These are phyloP conservation scores for Notoglanidium macrostoma DNA, from an alignment of 2,797 vertebrate genomes.

Conservation along the genomic window DNA sequence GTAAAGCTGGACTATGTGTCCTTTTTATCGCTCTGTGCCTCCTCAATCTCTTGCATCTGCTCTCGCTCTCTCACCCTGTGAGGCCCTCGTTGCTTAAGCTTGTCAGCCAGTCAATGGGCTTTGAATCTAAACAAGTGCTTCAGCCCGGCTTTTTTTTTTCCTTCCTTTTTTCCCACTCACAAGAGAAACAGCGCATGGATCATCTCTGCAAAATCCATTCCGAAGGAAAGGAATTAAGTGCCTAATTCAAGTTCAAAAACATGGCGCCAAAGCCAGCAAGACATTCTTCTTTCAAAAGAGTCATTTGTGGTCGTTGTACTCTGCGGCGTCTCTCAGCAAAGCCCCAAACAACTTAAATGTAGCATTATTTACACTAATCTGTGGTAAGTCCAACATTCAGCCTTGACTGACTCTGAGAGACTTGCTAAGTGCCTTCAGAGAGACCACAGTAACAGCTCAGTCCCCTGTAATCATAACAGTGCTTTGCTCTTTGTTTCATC, in stretches of 20 bases:
- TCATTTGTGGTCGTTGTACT: constrained; percentile 21
- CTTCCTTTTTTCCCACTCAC: constrained; percentile 9
- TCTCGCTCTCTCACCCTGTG: constrained; percentile 61
- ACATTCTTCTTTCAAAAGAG: constrained; percentile 20
- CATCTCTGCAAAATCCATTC: constrained; percentile 33
- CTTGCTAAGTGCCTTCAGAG: constrained; percentile 34
- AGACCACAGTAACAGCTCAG: constrained; percentile 26
- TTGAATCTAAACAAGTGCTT: constrained; percentile 63
- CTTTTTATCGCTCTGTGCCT: constrained; percentile 67
- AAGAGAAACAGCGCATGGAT: constrained; percentile 38
- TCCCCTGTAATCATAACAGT: constrained; percentile 27
- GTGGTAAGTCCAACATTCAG: constrained; percentile 41
- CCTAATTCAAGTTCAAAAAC: constrained; percentile 35
- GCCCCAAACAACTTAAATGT: constrained; percentile 35
- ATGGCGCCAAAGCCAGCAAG: constrained; percentile 16
- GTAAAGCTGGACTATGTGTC: constrained; percentile 63
- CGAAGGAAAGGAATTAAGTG: constrained; percentile 35
- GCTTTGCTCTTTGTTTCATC: constrained; percentile 34
- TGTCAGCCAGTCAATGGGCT: constrained; percentile 71
- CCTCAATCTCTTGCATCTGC: constrained; percentile 64
- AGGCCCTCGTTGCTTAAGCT: constrained; percentile 64
- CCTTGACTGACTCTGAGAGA: constrained; percentile 28
- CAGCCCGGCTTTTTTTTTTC: constrained; percentile 12
- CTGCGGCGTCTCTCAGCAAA: constrained; percentile 38
- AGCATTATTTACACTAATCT: constrained; percentile 48